Evolutionary conservation across 2,113 vertebrate species (phyloP).

Genomic region (Corvus cornix): DNA sequence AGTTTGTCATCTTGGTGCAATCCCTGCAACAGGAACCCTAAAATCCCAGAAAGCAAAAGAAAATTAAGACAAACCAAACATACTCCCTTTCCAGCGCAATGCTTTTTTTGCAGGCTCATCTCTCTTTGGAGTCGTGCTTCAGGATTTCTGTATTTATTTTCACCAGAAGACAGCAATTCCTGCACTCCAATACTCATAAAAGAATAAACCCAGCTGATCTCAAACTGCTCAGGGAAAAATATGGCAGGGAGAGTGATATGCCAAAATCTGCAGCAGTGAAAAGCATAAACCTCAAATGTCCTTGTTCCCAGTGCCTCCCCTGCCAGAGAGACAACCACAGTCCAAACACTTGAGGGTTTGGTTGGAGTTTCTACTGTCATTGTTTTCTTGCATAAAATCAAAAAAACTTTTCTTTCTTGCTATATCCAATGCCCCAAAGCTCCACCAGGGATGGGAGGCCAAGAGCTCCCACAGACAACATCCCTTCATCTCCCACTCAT

Average conservation of each 20-base stretch:
- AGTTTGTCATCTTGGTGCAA: background rate
- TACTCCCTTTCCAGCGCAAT: background rate
- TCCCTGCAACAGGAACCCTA: background rate
- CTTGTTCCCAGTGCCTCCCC: background rate
- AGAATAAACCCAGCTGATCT: constrained; percentile 54
- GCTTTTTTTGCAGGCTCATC: background rate
- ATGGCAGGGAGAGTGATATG: background rate
- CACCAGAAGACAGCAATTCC: constrained; percentile 17
- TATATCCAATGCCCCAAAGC: background rate
- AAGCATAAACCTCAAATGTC: background rate
- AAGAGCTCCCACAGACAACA: background rate
- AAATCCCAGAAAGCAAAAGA: background rate
- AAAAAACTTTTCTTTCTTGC: background rate
- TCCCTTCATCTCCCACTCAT: background rate
- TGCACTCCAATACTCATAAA: background rate
- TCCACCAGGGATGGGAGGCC: background rate
- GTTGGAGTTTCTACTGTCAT: background rate
- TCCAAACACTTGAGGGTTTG: background rate
- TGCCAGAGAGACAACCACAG: background rate
- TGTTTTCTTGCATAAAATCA: background rate
- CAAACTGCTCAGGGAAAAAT: constrained; percentile 10
- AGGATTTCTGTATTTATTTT: constrained; percentile 43
- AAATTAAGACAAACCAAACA: background rate
- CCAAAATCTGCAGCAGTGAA: constrained; percentile 4
- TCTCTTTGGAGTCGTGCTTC: background rate